Base-by-base conservation (phyloP, 2,113 vertebrate species). In the Carettochelys insculpta region DNA sequence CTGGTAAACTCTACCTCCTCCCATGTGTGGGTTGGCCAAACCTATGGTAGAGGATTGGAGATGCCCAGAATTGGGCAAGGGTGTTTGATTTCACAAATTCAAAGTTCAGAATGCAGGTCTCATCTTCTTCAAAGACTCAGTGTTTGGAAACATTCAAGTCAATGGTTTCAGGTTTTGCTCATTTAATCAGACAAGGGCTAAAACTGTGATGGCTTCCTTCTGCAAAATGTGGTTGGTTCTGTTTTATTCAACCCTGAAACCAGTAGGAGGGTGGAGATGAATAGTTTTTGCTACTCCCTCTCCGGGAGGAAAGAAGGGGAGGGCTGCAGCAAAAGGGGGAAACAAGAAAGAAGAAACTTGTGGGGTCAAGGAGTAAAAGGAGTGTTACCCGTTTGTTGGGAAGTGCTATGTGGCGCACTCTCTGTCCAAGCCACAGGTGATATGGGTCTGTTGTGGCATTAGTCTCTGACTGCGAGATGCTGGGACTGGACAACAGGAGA, bases 201-300 rank as follows among this genome's bases (percentile, higher is more conserved):
- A 83, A 79, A 52, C 95, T 79, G 77, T 56, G 16, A 78, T 12
- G 65, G 3, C 71, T 83, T 51, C 87, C 76, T 2, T 92, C 93
- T 81, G 92, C 89, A 89, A 79, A 90, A 86, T 8, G 90, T 54
- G 83, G 25, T 88, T 87, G 17, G 77, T 91, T 81, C 82, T 12
- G 45, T 75, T 75, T 88, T 2, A 77, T 87, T 82, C 89, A 95
- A 89, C 43, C 65, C 61, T 90, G 91, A 43, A 89, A 95, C 87
- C 80, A 56, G 77, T n/a, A 88, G 86, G 56, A 56, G 82, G 81
- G 75, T 80, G 61, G 88, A 45, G 51, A 83, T 89, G 83, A 85
- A 87, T 65, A 90, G 87, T 88, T 89, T 85, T 82, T 79, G 77
- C 51, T 82, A 84, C 92, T 31, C 53, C 77, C 65, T 95, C 47